Evolutionary conservation across 2,888 invertebrate species (phyloP).

Genomic region (Ornithoptera priamus): DNA sequence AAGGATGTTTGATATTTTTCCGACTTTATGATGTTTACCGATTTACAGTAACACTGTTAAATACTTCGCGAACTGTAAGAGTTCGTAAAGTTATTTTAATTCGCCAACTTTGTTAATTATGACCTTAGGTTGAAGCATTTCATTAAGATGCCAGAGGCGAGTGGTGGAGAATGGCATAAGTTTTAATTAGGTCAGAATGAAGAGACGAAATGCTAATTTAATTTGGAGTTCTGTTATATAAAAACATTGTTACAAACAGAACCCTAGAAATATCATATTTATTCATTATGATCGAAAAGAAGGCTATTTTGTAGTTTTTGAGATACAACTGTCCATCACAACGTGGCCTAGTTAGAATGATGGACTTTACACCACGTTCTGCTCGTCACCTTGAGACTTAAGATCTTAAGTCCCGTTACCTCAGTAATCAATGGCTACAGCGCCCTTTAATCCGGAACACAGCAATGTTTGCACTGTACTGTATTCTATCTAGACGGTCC

Average conservation of each 20-base stretch:
- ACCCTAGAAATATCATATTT: too few species aligned
- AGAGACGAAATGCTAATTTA: constrained; percentile 16
- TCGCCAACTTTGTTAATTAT: constrained; percentile 27
- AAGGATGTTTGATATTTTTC: not conserved
- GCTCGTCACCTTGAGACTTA: too few species aligned
- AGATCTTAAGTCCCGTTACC: too few species aligned
- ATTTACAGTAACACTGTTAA: not conserved
- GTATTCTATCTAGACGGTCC: too few species aligned
- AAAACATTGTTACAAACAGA: not conserved
- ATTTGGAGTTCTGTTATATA: constrained; percentile 5
- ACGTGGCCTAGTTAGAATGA: too few species aligned
- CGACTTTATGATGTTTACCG: not conserved
- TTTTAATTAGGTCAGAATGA: constrained; percentile 26
- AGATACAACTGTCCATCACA: too few species aligned
- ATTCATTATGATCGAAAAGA: too few species aligned
- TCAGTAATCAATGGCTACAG: too few species aligned
- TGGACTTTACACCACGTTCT: too few species aligned
- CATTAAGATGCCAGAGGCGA: constrained; percentile 25
- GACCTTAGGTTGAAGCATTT: constrained; percentile 27
- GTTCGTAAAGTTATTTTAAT: constrained; percentile 25
- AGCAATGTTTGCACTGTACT: too few species aligned
- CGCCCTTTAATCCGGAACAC: too few species aligned
- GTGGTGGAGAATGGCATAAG: constrained; percentile 18
- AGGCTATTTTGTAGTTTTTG: too few species aligned
- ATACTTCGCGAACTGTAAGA: constrained; percentile 14